Conservation (phyloP, 2,888 invertebrate species). For the Corythucha ciliata region DNA sequence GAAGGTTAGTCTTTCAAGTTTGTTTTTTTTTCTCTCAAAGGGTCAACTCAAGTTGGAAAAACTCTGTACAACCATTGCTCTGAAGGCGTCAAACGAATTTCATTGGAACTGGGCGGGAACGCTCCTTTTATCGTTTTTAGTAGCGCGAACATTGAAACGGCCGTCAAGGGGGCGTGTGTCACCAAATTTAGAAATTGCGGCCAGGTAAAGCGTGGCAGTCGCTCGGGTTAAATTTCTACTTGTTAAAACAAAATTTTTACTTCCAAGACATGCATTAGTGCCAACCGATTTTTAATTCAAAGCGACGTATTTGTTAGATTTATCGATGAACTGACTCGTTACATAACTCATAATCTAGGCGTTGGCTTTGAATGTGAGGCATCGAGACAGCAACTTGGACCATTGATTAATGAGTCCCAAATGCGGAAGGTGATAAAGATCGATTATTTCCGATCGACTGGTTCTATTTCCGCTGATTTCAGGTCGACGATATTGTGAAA, state of each 20-base stretch:
- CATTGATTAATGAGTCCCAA: constrained; percentile 81
- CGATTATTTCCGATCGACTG: neutral
- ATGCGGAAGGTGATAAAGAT: constrained; percentile 66
- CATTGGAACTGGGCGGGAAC: constrained; percentile 96
- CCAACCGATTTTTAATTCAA: constrained; percentile 83
- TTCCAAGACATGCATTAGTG: constrained; percentile 79
- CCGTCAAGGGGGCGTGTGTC: constrained; percentile 75
- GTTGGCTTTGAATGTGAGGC: constrained; percentile 69
- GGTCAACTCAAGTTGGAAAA: constrained; percentile 84
- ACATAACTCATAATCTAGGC: constrained; percentile 57
- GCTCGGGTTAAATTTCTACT: neutral
- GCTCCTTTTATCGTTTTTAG: constrained; percentile 96
- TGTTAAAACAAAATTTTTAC: neutral
- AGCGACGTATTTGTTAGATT: constrained; percentile 70
- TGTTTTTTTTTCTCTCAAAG: constrained; percentile 36
- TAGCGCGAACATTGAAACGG: constrained; percentile 76
- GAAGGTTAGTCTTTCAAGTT: neutral
- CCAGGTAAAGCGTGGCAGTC: constrained; percentile 44
- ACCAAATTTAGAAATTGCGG: constrained; percentile 95
- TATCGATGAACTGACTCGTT: constrained; percentile 56
- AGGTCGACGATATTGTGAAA: constrained; percentile 63
- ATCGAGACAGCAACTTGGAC: constrained; percentile 59
- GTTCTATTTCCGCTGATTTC: constrained; percentile 11
- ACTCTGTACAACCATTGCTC: constrained; percentile 76
- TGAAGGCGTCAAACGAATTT: constrained; percentile 74